Percentiles rank a stretch among this genome's conserved stretches.
phyloP scores from a whole-genome alignment of 2,797 vertebrate species.

The Poecilia velifera region DNA sequence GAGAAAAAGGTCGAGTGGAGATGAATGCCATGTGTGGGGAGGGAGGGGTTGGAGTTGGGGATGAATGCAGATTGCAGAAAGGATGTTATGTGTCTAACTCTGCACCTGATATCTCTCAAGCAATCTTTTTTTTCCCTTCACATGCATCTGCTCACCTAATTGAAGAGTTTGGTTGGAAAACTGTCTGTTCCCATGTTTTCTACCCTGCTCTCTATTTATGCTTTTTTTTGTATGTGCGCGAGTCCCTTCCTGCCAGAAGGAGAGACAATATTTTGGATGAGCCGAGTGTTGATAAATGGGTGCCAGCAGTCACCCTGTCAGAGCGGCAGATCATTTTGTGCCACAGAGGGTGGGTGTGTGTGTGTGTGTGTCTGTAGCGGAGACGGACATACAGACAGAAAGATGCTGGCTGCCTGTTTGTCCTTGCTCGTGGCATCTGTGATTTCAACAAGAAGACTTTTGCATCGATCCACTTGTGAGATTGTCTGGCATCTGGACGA shows the following conservation, averaged over 20 bases:
- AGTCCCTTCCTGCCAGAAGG: conserved; percentile 69
- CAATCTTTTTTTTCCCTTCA: conserved; percentile 21
- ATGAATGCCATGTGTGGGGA: conserved; percentile 33
- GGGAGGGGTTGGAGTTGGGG: conserved; percentile 14
- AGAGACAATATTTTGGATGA: conserved; percentile 71
- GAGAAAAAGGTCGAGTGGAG: conserved; percentile 34
- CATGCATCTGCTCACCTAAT: conserved; percentile 43
- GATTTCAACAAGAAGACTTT: conserved; percentile 63
- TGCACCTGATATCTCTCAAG: conserved; percentile 19
- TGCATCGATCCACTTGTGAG: conserved; percentile 62
- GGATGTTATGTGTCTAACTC: conserved; percentile 15
- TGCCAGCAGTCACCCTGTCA: conserved; percentile 64
- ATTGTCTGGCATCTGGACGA: conserved; percentile 53
- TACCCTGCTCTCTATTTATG: too few relatives aligned
- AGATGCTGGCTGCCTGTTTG: conserved; percentile 52
- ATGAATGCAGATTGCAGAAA: conserved; percentile 22
- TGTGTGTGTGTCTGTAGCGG: conserved; percentile 16
- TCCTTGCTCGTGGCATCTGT: conserved; percentile 69
- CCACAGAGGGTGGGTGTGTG: conserved; percentile 36
- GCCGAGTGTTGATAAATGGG: conserved; percentile 71
- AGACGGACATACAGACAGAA: conserved; percentile 26
- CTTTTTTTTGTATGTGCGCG: conserved; percentile 24
- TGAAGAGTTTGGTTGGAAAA: conserved; percentile 42
- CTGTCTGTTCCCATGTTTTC: conserved; percentile 36
- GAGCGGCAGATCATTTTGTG: conserved; percentile 76